Percentiles rank a stretch among this genome's conserved stretches.
Evolutionary conservation across 2,113 vertebrate genomes (phyloP).

Genomic region (Ochotona princeps): DNA sequence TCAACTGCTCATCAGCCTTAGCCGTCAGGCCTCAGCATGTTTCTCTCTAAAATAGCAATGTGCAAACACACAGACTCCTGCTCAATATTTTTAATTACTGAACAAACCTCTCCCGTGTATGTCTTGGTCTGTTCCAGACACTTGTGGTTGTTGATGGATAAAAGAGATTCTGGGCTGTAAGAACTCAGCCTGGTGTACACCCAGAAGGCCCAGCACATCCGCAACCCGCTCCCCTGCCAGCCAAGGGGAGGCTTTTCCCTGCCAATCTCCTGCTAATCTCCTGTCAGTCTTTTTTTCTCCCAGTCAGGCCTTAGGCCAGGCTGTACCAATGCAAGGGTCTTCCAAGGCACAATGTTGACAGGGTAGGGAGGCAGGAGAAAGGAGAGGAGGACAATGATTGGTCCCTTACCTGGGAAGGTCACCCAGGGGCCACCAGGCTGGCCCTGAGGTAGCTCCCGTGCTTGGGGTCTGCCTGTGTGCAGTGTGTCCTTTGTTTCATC

Average conservation of each 20-base stretch:
- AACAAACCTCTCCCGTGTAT: accelerated
- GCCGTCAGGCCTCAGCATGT: background rate
- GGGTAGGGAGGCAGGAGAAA: background rate
- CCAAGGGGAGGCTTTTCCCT: background rate
- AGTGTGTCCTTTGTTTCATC: background rate
- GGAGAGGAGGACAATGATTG: too few species aligned
- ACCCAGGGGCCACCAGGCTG: background rate
- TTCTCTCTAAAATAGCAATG: background rate
- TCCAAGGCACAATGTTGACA: too few species aligned
- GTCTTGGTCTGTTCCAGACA: background rate
- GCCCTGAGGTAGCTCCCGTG: background rate
- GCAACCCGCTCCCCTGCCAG: accelerated
- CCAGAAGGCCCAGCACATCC: background rate
- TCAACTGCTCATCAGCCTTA: background rate
- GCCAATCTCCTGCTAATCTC: background rate
- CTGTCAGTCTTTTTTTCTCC: accelerated
- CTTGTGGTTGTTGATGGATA: background rate
- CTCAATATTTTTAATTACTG: accelerated
- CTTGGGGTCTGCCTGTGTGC: background rate
- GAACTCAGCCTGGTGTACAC: background rate
- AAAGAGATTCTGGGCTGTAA: background rate
- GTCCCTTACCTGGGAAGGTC: background rate
- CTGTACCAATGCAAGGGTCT: background rate
- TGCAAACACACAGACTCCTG: background rate
- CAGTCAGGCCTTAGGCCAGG: background rate